Conservation (phyloP, 30 jellyfish, hydroid and myxozoan species). For the Cassiopea xamachana region DNA sequence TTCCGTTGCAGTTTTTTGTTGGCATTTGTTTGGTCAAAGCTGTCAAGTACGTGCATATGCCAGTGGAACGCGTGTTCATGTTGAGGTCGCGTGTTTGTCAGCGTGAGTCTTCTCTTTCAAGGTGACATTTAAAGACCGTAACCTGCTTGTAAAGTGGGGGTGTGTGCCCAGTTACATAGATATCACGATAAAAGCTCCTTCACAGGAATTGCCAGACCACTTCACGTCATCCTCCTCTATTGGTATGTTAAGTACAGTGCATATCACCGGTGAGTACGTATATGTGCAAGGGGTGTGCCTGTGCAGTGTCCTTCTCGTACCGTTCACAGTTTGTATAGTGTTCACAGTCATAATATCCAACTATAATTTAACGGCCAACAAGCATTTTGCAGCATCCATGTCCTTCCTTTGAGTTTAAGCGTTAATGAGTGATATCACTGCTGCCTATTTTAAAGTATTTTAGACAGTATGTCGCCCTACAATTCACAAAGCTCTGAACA, state of each 20-base stretch:
- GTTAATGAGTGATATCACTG: neutral
- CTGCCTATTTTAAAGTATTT: neutral
- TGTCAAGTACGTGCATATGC: constrained; percentile 10
- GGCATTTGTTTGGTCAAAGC: neutral
- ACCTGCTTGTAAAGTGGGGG: constrained; percentile 5
- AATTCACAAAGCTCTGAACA: too few species aligned
- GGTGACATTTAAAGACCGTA: neutral
- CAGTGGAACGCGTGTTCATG: constrained; percentile 1
- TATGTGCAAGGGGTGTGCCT: neutral
- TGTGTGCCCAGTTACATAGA: neutral
- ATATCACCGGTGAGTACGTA: neutral
- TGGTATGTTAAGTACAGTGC: neutral
- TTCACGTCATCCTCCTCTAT: neutral
- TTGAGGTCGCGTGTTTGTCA: neutral
- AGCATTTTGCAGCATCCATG: neutral
- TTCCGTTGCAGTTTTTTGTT: constrained; percentile 1
- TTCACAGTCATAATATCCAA: neutral
- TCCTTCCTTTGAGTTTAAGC: neutral
- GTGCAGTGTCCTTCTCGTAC: constrained; percentile 13
- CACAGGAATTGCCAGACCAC: neutral
- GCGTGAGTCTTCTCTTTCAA: neutral
- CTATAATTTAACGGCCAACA: neutral
- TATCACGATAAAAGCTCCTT: neutral
- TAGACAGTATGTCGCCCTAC: neutral
- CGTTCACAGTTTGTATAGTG: neutral